Conservation (phyloP, 2,888 invertebrate species). For the Crematogaster levior region DNA sequence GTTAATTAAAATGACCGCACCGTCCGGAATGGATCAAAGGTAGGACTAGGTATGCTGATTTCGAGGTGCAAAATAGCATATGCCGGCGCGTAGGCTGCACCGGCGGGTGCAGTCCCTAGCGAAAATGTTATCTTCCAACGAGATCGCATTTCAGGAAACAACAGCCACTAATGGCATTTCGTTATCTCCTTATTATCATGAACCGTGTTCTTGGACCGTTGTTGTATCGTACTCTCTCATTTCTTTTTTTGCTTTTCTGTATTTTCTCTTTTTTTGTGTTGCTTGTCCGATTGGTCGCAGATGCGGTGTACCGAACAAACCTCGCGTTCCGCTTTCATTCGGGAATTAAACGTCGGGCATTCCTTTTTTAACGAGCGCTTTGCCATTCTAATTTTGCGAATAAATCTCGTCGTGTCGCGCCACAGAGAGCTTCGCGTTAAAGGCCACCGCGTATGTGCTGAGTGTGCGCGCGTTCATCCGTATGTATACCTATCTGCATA, state of each 20-base stretch:
- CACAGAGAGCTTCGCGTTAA: constrained; percentile 7
- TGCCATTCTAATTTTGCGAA: constrained; percentile 35
- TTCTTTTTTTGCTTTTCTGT: no score
- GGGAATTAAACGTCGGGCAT: constrained; percentile 26
- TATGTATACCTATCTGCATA: neutral
- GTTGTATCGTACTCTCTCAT: neutral
- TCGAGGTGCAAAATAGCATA: constrained; percentile 14
- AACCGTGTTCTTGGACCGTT: neutral
- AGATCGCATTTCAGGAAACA: constrained; percentile 33
- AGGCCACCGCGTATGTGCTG: neutral
- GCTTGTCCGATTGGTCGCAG: neutral
- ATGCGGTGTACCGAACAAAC: neutral
- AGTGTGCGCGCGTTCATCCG: neutral
- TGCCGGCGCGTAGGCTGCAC: neutral
- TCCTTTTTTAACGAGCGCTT: constrained; percentile 35
- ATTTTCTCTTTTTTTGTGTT: neutral
- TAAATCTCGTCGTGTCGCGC: constrained; percentile 25
- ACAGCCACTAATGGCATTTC: constrained; percentile 17
- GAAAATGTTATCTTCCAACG: constrained; percentile 25
- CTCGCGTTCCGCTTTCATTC: constrained; percentile 17
- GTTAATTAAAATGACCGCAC: constrained; percentile 40
- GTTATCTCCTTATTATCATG: constrained; percentile 32
- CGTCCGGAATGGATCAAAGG: constrained; percentile 8
- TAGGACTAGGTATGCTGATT: constrained; percentile 35
- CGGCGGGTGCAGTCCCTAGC: neutral